phyloP scores from a whole-genome alignment of 2,113 vertebrate species.

The Petaurus breviceps region DNA sequence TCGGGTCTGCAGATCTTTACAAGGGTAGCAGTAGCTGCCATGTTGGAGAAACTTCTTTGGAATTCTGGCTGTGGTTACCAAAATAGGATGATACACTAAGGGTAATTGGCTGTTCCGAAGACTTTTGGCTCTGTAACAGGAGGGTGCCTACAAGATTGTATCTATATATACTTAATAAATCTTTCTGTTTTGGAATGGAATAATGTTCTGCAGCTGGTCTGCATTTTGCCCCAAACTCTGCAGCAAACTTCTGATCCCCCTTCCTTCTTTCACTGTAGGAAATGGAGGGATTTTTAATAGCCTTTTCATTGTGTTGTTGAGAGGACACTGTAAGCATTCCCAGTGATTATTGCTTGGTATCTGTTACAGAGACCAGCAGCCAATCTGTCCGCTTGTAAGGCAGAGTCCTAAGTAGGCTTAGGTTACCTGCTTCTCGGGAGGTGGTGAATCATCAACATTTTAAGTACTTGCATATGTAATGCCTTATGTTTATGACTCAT shows the following conservation, averaged over 20 bases:
- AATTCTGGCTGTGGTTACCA: not conserved
- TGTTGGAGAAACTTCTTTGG: not conserved
- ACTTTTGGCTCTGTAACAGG: not conserved
- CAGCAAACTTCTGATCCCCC: not conserved
- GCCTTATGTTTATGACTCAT: not conserved
- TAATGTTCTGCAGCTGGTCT: not conserved
- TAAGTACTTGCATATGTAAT: not conserved
- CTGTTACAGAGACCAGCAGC: not conserved
- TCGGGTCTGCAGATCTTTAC: fast-evolving
- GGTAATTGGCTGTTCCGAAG: not conserved
- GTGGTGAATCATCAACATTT: not conserved
- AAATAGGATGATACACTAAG: not conserved
- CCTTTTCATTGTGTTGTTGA: not conserved
- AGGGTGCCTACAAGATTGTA: not conserved
- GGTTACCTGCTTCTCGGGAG: not conserved
- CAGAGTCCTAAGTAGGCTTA: fast-evolving
- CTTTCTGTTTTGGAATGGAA: not conserved
- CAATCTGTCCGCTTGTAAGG: too few relatives aligned
- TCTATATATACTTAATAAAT: not conserved
- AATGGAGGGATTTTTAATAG: not conserved
- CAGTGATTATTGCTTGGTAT: not conserved
- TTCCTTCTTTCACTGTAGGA: not conserved
- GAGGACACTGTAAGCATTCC: not conserved
- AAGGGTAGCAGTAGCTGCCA: too few relatives aligned
- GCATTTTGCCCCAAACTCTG: not conserved